Conservation (phyloP, 1,140 invertebrate genomes). For the Pogonognathellus flavescens region DNA sequence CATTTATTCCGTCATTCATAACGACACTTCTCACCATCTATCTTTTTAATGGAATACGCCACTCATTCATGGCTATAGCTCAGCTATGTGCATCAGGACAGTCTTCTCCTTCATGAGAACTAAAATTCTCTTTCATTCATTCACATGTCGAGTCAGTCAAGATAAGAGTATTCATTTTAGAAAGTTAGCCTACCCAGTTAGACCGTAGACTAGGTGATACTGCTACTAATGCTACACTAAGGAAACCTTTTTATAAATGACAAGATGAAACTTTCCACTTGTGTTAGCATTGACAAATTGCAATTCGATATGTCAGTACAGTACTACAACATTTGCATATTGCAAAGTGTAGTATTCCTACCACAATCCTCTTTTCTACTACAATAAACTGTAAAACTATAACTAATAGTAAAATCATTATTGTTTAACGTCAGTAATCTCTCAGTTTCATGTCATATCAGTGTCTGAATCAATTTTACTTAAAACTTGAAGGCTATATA, state of each 20-base stretch:
- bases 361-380: too few relatives aligned
- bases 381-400: too few relatives aligned
- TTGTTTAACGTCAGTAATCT: too few relatives aligned
- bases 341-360: too few relatives aligned
- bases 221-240: background rate
- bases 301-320: background rate
- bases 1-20: conserved; percentile 32
- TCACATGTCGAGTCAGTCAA: background rate
- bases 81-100: background rate
- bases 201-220: too few relatives aligned
- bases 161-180: too few relatives aligned
- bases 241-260: background rate
- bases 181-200: too few relatives aligned
- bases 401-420: too few relatives aligned
- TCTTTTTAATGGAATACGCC: conserved; percentile 36
- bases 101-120: background rate
- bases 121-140: background rate
- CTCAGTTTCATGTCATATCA: too few relatives aligned
- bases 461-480: too few relatives aligned
- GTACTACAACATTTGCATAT: too few relatives aligned
- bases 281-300: conserved; percentile 6
- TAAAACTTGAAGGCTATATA: too few relatives aligned
- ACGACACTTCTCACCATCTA: conserved; percentile 36
- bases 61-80: background rate
- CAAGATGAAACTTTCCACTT: conserved; percentile 14